These are phyloP conservation scores for Cosmorhoe ocellata DNA, from an alignment of 2,888 invertebrate genomes.

Conservation along the genomic window DNA sequence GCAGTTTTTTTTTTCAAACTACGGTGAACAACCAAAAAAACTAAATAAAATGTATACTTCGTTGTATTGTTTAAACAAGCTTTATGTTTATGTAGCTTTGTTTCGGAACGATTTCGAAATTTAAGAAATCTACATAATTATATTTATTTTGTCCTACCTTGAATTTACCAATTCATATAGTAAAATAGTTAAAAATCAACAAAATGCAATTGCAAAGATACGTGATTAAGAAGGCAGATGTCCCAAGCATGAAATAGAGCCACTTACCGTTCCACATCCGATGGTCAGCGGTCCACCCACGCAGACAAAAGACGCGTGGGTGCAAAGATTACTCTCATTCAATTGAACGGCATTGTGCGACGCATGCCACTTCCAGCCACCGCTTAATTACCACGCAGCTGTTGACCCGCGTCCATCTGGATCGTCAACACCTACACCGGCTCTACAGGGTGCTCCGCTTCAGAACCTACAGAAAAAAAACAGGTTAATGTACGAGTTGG, in stretches of 20 bases:
- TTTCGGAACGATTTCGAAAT: too few species aligned
- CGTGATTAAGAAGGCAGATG: not conserved
- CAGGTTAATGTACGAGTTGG: too few species aligned
- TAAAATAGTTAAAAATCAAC: too few species aligned
- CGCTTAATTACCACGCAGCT: constrained; percentile 81
- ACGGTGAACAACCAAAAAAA: too few species aligned
- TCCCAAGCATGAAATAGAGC: constrained; percentile 56
- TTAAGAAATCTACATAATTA: too few species aligned
- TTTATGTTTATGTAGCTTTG: too few species aligned
- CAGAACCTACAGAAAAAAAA: not conserved
- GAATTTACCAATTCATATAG: too few species aligned
- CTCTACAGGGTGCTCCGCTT: constrained; percentile 66
- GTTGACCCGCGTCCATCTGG: constrained; percentile 80
- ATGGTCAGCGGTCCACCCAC: constrained; percentile 80
- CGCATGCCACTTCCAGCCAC: constrained; percentile 81
- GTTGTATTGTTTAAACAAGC: too few species aligned
- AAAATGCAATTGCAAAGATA: too few species aligned
- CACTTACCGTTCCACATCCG: constrained; percentile 39
- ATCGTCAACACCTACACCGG: constrained; percentile 72
- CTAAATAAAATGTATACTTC: too few species aligned
- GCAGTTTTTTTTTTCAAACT: too few species aligned
- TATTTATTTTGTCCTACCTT: too few species aligned
- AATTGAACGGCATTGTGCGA: constrained; percentile 82
- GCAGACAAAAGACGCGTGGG: constrained; percentile 78
- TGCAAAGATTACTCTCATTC: constrained; percentile 83